Evolutionary conservation across 2,888 invertebrate species (phyloP), one percentile per base, ranked within the genome.

Genomic region (Lycocerus yunnanus): DNA sequence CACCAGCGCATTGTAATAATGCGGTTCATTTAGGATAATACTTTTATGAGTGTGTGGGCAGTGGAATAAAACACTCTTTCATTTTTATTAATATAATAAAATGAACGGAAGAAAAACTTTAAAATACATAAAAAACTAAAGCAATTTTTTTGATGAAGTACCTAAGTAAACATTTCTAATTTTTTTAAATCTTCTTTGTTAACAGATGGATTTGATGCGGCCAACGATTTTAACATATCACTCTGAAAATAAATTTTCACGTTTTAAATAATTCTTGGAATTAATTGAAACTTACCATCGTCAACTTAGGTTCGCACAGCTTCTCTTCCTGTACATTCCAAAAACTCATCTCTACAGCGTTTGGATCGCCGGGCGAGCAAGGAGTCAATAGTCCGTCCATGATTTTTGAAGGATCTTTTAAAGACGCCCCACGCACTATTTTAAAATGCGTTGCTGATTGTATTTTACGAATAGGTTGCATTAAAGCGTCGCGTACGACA

Each of bases 381-480:
- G 99, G 99, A 8, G 97, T 95, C 80, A 98, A 88, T 74, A 99
- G 90, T 89, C 99, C 98, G 87, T 98, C 92, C 11, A 94, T 93
- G 79, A 94, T 95, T 2, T 91, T 86, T 77, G 92, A 90, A 8
- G 96, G 96, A 86, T 99, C 93, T 15, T 90, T 88, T 0, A 96
- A 94, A 70, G 95, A 94, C 0, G 97, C 97, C 0, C 98, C 99
- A 24, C 93, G 88, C 0, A 98, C 92, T 83, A 85, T 88, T 82
- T 93, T 94, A 86, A 99, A 99, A 86, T 99, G 99, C 43, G 99
- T 99, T 6, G 99, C 99, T 0, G 95, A 96, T 88, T 99, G 99
- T 0, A 99, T 98, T 89, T 98, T 98, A 77, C 99, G 92, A 0
- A 99, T 97, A 1, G 99, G 99, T 85, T 99, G 98, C 99, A 99